Percentiles rank a stretch among this genome's conserved stretches.
Conservation (phyloP, 2,888 invertebrate species). For the Drosophila prolongata region DNA sequence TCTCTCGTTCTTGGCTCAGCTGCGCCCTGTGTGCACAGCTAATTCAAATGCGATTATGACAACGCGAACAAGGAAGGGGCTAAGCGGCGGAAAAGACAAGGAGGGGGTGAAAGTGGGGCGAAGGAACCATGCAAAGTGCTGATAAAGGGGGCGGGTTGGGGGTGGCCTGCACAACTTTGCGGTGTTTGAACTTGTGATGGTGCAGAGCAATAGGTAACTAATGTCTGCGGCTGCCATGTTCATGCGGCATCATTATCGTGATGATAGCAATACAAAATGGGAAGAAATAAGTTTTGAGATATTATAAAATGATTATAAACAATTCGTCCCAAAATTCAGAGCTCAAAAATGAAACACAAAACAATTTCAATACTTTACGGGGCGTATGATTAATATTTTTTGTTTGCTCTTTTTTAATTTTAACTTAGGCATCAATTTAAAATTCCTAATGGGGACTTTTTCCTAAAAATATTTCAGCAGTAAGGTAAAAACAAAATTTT, state of each 20-base stretch:
- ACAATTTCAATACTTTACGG: neutral
- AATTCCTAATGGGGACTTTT: neutral
- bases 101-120: neutral
- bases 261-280: neutral
- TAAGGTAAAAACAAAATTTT: no score
- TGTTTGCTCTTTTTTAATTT: neutral
- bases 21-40: conserved; percentile 70
- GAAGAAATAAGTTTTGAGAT: no score
- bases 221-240: conserved; percentile 40
- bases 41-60: conserved; percentile 79
- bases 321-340: no score
- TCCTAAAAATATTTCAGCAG: neutral
- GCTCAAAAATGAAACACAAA: no score
- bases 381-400: neutral
- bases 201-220: conserved; percentile 55
- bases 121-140: conserved; percentile 21
- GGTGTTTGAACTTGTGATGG: conserved; percentile 74
- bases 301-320: no score
- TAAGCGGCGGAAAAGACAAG: conserved; percentile 10
- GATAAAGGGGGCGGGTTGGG: neutral
- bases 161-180: conserved; percentile 62
- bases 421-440: no score
- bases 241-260: conserved; percentile 33
- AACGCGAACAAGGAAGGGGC: conserved; percentile 63
- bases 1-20: conserved; percentile 13